A percentile compares a stretch with the other conserved stretches of the same genome.
Conservation (phyloP, 2,888 invertebrate species). For the Trichogramma evanescens region DNA sequence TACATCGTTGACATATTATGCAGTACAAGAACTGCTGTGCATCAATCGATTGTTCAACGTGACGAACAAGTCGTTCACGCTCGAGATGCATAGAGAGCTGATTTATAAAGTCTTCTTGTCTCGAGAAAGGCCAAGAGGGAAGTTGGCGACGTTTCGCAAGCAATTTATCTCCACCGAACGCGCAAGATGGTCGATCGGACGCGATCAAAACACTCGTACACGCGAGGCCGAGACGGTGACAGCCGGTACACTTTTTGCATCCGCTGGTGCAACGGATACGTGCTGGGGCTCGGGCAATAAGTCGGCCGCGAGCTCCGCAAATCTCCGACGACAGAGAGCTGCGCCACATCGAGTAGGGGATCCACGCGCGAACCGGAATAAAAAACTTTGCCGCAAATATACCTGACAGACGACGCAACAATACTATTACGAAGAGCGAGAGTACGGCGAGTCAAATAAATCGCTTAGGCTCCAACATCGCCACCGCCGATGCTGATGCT, state of each 20-base stretch:
- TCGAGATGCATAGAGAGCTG: not conserved
- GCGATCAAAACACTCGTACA: slow-evolving; percentile 17
- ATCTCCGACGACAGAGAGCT: not conserved
- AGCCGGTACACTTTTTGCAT: too few relatives aligned
- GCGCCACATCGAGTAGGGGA: not conserved
- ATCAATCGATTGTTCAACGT: too few relatives aligned
- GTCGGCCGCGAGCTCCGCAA: not conserved
- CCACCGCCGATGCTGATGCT: slow-evolving; percentile 9
- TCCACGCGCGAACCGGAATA: not conserved
- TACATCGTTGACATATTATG: too few relatives aligned
- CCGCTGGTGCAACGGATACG: too few relatives aligned
- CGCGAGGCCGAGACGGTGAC: not conserved
- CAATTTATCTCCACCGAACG: slow-evolving; percentile 11
- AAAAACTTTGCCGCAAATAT: not conserved
- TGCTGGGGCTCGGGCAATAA: too few relatives aligned
- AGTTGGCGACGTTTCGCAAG: slow-evolving; percentile 5
- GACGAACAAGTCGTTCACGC: too few relatives aligned
- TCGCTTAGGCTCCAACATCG: slow-evolving; percentile 18
- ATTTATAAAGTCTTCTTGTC: slow-evolving; percentile 16
- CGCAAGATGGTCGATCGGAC: slow-evolving; percentile 14
- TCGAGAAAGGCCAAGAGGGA: not conserved
- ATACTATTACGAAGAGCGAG: slow-evolving; percentile 18
- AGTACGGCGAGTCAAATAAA: slow-evolving; percentile 17
- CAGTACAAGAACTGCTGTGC: too few relatives aligned
- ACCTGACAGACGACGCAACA: slow-evolving; percentile 23